Percentiles rank a stretch among this genome's conserved stretches.
Conservation (phyloP, 2,113 vertebrate species). For the Gorsachius goisagi region DNA sequence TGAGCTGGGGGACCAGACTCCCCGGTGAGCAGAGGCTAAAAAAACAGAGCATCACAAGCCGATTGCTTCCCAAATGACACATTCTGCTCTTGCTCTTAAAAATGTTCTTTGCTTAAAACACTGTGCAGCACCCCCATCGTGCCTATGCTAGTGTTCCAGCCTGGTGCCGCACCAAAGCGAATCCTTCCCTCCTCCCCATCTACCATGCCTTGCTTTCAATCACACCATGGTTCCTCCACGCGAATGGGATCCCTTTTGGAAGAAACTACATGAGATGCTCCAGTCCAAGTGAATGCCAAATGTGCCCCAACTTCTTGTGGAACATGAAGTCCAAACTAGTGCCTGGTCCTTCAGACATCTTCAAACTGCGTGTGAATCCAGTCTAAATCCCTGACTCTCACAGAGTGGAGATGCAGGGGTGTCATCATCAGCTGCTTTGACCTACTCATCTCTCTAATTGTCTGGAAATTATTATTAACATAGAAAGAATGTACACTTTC, state of each 20-base stretch:
- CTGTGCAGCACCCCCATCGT: fast-evolving
- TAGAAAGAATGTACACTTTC: not conserved
- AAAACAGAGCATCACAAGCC: not conserved
- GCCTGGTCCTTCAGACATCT: not conserved
- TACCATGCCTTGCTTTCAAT: not conserved
- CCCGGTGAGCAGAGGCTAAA: not conserved
- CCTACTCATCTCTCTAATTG: not conserved
- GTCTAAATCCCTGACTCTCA: not conserved
- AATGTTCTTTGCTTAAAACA: not conserved
- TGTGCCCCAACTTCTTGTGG: not conserved
- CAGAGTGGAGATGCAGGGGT: not conserved
- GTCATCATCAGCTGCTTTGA: not conserved
- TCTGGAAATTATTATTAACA: not conserved
- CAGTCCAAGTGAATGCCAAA: not conserved
- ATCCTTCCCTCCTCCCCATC: not conserved
- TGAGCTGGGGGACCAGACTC: not conserved
- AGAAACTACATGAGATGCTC: not conserved
- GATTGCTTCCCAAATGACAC: not conserved
- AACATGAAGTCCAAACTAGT: not conserved
- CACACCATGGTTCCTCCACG: not conserved
- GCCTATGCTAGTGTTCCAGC: not conserved
- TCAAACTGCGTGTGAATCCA: not conserved
- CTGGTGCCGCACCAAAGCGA: not conserved
- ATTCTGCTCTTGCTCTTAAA: not conserved
- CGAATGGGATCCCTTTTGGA: not conserved